Evolutionary conservation across 2,113 vertebrate genomes (phyloP).

Genomic region (Genyomyrus donnyi): DNA sequence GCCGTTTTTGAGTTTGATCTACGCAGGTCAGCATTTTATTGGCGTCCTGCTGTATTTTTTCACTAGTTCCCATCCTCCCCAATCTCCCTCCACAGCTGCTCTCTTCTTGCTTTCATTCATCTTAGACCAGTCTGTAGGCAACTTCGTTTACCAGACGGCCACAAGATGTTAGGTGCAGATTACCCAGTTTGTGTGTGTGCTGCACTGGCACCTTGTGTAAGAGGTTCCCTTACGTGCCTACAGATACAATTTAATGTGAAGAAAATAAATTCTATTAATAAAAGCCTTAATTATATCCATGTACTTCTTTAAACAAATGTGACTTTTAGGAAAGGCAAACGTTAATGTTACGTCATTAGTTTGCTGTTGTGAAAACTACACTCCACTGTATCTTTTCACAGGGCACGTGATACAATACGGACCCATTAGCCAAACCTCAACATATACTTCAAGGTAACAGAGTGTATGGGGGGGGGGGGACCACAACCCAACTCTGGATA

Average conservation of each 20-base stretch:
- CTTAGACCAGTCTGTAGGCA: not conserved
- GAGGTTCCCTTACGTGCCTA: not conserved
- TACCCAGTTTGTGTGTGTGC: not conserved
- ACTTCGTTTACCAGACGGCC: not conserved
- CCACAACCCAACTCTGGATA: not conserved
- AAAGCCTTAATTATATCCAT: not conserved
- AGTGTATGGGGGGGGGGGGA: too few species aligned
- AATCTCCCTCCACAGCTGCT: not conserved
- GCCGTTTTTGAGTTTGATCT: not conserved
- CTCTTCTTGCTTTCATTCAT: not conserved
- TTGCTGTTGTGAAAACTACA: not conserved
- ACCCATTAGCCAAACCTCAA: too few species aligned
- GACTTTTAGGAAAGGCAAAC: not conserved
- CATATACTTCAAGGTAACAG: too few species aligned
- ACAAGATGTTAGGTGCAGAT: not conserved
- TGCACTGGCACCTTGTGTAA: not conserved
- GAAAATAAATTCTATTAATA: too few species aligned
- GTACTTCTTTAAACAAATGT: not conserved
- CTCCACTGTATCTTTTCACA: not conserved
- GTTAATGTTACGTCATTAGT: not conserved
- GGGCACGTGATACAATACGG: too few species aligned
- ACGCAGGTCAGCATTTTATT: not conserved
- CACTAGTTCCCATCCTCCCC: not conserved
- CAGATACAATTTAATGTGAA: too few species aligned
- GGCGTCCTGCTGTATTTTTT: not conserved